Evolutionary conservation across 1,140 invertebrate genomes (phyloP).

Genomic region (Zaprionus ornatus): DNA sequence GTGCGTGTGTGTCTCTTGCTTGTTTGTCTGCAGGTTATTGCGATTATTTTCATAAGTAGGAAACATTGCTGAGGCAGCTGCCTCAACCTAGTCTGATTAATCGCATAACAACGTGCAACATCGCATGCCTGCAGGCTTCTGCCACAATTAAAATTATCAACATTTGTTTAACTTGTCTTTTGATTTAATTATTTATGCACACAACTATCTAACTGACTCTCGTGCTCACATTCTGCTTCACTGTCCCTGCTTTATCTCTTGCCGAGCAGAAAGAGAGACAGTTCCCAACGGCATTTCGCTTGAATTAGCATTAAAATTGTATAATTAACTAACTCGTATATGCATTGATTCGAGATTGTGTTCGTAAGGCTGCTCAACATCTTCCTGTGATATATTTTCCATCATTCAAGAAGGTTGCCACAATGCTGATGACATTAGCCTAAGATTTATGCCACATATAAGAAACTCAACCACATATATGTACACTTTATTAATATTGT

Average conservation of each 20-base stretch:
- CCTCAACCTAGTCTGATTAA: constrained; percentile 32
- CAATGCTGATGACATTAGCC: background rate
- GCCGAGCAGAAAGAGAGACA: background rate
- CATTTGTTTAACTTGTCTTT: constrained; percentile 24
- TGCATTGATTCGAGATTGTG: constrained; percentile 1
- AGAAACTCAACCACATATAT: background rate
- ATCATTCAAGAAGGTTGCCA: background rate
- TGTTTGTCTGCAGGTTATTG: constrained; percentile 15
- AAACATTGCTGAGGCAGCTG: constrained; percentile 1
- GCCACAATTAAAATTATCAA: constrained; percentile 43
- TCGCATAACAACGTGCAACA: constrained; percentile 21
- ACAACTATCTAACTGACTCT: background rate
- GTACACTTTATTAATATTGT: background rate
- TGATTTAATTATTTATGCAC: constrained; percentile 39
- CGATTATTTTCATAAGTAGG: constrained; percentile 35
- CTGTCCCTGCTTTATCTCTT: background rate
- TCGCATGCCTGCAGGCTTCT: constrained; percentile 10
- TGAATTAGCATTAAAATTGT: background rate
- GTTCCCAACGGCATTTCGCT: background rate
- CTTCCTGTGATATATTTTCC: background rate
- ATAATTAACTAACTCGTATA: constrained; percentile 6
- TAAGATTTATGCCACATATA: background rate
- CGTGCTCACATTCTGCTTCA: background rate
- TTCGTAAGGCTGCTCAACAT: background rate
- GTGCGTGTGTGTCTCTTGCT: constrained; percentile 7